phyloP scores from a whole-genome alignment of 2,888 invertebrate genomes.

The Meghimatium bilineatum region DNA sequence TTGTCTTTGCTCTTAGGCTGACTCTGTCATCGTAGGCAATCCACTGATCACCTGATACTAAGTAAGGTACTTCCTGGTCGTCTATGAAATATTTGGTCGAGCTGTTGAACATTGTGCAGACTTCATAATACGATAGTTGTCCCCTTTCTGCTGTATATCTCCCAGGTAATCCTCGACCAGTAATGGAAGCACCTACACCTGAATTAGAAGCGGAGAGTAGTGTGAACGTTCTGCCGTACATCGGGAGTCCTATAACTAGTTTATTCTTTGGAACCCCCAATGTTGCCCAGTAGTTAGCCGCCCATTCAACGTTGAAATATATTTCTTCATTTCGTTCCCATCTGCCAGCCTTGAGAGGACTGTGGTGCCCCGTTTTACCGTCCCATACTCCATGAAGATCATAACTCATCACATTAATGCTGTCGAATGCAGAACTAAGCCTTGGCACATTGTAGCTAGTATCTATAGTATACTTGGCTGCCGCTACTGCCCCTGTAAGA shows the following conservation, averaged over 20 bases:
- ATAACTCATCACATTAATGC: slow-evolving; percentile 67
- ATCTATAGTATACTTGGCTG: slow-evolving; percentile 36
- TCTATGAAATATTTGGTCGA: neutral
- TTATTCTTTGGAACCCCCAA: slow-evolving; percentile 93
- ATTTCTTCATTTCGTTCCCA: slow-evolving; percentile 44
- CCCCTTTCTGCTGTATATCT: slow-evolving; percentile 68
- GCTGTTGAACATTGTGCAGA: slow-evolving; percentile 19
- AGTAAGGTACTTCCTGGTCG: slow-evolving; percentile 81
- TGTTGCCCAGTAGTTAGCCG: slow-evolving; percentile 64
- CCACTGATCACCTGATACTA: slow-evolving; percentile 58
- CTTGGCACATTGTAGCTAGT: slow-evolving; percentile 39
- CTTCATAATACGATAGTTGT: slow-evolving; percentile 73
- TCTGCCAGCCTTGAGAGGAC: slow-evolving; percentile 61
- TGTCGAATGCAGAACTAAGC: slow-evolving; percentile 55
- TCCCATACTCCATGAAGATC: slow-evolving; percentile 73
- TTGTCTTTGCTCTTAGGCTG: slow-evolving; percentile 59
- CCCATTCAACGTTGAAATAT: slow-evolving; percentile 64
- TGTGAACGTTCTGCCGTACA: slow-evolving; percentile 92
- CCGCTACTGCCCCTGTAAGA: slow-evolving; percentile 43
- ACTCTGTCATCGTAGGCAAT: slow-evolving; percentile 61
- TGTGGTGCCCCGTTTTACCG: slow-evolving; percentile 65
- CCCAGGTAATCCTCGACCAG: slow-evolving; percentile 64
- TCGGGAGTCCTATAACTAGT: slow-evolving; percentile 93
- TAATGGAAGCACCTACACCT: slow-evolving; percentile 62
- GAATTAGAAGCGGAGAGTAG: slow-evolving; percentile 80